Evolutionary conservation across 2,888 invertebrate genomes (phyloP).

Genomic region (Cephalotes varians): DNA sequence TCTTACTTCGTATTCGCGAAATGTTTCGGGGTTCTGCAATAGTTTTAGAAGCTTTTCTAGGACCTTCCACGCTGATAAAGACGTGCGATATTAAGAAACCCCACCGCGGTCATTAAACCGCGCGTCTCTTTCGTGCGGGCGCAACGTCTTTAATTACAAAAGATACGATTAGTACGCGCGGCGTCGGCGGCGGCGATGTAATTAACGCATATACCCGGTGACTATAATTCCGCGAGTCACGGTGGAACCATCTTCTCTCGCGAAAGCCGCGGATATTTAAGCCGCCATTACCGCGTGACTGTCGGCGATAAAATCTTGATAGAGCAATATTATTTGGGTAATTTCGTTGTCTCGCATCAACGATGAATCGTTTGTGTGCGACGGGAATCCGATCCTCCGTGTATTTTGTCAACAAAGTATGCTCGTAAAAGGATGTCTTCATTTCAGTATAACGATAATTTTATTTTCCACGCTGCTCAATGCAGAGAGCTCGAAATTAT

Average conservation of each 20-base stretch:
- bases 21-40: background rate
- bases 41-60: background rate
- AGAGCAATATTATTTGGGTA: conserved; percentile 50
- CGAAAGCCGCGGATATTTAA: conserved; percentile 31
- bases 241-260: conserved; percentile 8
- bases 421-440: background rate
- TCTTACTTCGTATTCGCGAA: background rate
- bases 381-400: background rate
- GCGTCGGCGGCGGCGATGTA: conserved; percentile 18
- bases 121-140: conserved; percentile 6
- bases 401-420: background rate
- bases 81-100: conserved; percentile 27
- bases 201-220: conserved; percentile 37
- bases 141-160: conserved; percentile 43
- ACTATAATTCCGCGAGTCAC: conserved; percentile 32
- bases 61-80: conserved; percentile 11
- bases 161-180: conserved; percentile 40
- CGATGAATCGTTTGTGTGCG: background rate
- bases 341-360: conserved; percentile 17
- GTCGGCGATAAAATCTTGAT: conserved; percentile 52
- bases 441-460: background rate
- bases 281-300: conserved; percentile 37
- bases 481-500: background rate
- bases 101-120: conserved; percentile 13
- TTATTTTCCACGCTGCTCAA: background rate